A percentile compares a stretch with the other conserved stretches of the same genome.
phyloP scores from a whole-genome alignment of 2,888 invertebrate genomes.

The Ormyrus nitidulus region DNA sequence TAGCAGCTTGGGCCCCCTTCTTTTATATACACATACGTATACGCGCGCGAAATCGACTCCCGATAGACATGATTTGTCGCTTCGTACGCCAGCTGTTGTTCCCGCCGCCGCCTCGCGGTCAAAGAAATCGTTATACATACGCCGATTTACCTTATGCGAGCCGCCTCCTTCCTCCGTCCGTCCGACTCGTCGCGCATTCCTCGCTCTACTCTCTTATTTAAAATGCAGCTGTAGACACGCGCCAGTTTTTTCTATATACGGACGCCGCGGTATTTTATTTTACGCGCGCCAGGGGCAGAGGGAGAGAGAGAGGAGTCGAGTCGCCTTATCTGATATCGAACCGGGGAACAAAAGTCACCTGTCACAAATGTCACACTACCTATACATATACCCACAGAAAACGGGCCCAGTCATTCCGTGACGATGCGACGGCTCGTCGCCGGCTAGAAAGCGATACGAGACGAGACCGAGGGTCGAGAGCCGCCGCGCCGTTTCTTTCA shows the following conservation, averaged over 20 bases:
- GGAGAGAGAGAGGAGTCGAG: neutral
- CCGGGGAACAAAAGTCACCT: conserved; percentile 55
- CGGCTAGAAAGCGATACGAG: conserved; percentile 48
- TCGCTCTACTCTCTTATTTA: conserved; percentile 39
- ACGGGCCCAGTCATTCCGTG: conserved; percentile 44
- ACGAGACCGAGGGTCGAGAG: neutral
- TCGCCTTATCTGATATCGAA: conserved; percentile 47
- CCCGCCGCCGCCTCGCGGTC: conserved; percentile 25
- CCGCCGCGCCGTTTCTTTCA: conserved; percentile 4
- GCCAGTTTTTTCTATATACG: conserved; percentile 25
- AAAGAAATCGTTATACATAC: conserved; percentile 41
- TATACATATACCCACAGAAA: conserved; percentile 10
- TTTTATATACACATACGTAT: too few species aligned
- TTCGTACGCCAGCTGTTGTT: conserved; percentile 70
- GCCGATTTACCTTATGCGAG: neutral
- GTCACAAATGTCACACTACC: conserved; percentile 54
- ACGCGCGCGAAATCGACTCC: conserved; percentile 35
- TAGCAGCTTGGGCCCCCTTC: neutral
- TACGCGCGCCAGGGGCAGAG: conserved; percentile 4
- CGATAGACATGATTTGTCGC: conserved; percentile 69
- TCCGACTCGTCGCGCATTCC: conserved; percentile 35
- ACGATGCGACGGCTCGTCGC: conserved; percentile 20
- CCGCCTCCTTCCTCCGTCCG: conserved; percentile 1
- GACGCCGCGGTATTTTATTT: conserved; percentile 15
- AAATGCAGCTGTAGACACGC: conserved; percentile 51